A percentile compares a stretch with the other conserved stretches of the same genome.
Evolutionary conservation across 2,888 invertebrate species (phyloP).

Genomic region (Rhabditoides inermis): DNA sequence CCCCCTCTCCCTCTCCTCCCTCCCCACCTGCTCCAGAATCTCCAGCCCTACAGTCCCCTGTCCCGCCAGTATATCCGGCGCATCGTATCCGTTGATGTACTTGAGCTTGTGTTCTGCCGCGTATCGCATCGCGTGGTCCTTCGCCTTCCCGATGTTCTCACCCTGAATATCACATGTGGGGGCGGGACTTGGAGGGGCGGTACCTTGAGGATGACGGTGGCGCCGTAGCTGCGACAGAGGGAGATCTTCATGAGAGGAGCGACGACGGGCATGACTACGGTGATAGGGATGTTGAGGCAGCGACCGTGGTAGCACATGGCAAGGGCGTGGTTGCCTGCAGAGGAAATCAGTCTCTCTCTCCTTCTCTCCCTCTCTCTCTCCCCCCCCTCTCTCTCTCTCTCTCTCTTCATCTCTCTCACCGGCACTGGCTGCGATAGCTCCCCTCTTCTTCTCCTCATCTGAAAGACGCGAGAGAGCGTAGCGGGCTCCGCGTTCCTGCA

Average conservation of each 20-base stretch:
- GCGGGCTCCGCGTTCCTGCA: no score
- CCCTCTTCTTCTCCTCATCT: conserved; percentile 16
- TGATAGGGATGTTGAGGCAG: conserved; percentile 65
- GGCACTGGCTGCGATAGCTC: conserved; percentile 44
- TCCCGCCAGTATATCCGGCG: conserved; percentile 86
- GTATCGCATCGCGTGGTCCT: conserved; percentile 69
- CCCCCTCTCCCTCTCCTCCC: background rate
- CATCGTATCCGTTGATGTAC: conserved; percentile 88
- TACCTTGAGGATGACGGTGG: conserved; percentile 75
- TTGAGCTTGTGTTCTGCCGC: conserved; percentile 66
- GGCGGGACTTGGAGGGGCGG: background rate
- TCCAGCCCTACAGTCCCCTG: conserved; percentile 88
- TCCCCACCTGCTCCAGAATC: conserved; percentile 70
- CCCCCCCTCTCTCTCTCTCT: background rate
- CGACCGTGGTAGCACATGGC: conserved; percentile 73
- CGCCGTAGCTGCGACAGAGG: conserved; percentile 74
- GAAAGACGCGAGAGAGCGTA: conserved; percentile 26
- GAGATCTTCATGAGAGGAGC: conserved; percentile 93
- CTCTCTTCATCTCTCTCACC: conserved; percentile 6
- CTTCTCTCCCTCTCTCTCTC: conserved; percentile 62
- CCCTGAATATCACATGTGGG: conserved; percentile 5
- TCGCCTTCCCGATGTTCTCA: conserved; percentile 58
- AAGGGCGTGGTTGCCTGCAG: conserved; percentile 77
- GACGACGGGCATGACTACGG: conserved; percentile 87
- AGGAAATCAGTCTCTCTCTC: conserved; percentile 82